These are phyloP conservation scores for Pontoporia blainvillei DNA, from an alignment of 2,113 vertebrate species.

Conservation along the genomic window DNA sequence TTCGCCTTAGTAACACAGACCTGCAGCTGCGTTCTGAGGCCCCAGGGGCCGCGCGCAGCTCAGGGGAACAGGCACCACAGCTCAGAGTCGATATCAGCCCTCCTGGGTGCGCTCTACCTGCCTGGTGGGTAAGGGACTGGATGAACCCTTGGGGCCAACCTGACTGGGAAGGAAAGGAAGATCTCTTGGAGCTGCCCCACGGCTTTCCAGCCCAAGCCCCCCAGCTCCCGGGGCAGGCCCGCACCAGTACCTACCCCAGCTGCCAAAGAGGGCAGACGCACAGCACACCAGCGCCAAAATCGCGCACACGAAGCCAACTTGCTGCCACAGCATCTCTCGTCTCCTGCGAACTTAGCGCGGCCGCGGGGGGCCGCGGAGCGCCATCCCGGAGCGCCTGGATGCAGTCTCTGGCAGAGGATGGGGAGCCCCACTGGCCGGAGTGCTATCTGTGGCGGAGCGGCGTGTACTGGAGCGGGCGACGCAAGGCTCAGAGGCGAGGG, in stretches of 20 bases:
- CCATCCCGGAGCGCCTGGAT: slow-evolving; percentile 51
- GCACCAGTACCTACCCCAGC: slow-evolving; percentile 86
- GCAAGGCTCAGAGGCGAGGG: slow-evolving; percentile 38
- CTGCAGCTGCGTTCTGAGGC: neutral
- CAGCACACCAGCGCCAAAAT: slow-evolving; percentile 91
- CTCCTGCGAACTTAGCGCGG: slow-evolving; percentile 94
- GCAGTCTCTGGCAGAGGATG: neutral
- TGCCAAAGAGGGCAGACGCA: slow-evolving; percentile 87
- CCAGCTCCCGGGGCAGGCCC: neutral
- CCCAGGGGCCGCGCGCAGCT: neutral
- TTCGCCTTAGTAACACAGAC: neutral
- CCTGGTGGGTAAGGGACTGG: neutral
- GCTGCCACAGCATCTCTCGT: slow-evolving; percentile 92
- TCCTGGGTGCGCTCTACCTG: neutral
- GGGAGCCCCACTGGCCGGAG: neutral
- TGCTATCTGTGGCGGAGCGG: neutral
- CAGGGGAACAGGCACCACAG: neutral
- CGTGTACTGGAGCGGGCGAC: neutral
- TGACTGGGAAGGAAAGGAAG: neutral
- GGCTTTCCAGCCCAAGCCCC: neutral
- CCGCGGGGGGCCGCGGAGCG: slow-evolving; percentile 47
- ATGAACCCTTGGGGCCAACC: neutral
- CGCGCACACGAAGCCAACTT: slow-evolving; percentile 93
- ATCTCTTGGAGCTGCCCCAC: neutral
- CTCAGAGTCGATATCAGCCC: neutral